phyloP scores from a whole-genome alignment of 2,888 invertebrate species.

The Napeogenes inachia region DNA sequence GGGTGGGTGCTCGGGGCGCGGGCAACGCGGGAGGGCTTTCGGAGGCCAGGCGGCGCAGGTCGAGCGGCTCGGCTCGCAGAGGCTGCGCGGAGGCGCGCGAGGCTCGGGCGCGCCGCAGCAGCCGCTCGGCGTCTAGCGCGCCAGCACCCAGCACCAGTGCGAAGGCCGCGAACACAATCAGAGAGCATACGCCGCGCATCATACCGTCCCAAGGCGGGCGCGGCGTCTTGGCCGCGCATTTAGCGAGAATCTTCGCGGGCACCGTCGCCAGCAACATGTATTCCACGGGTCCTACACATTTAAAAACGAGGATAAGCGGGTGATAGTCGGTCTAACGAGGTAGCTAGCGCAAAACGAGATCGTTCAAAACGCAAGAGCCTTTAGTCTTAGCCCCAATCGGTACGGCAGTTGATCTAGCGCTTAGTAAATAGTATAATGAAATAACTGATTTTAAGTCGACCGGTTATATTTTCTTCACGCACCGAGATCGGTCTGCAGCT shows the following conservation, averaged over 20 bases:
- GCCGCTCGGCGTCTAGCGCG: constrained; percentile 42
- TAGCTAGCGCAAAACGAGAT: neutral
- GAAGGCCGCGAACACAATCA: constrained; percentile 46
- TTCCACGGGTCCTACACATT: constrained; percentile 35
- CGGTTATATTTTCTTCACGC: neutral
- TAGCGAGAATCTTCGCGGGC: constrained; percentile 45
- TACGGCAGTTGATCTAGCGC: too few relatives aligned
- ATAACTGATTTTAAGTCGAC: too few relatives aligned
- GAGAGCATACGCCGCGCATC: constrained; percentile 69
- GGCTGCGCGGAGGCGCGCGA: constrained; percentile 30
- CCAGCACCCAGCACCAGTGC: constrained; percentile 50
- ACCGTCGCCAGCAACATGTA: constrained; percentile 43
- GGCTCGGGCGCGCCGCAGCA: constrained; percentile 38
- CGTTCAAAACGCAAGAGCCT: neutral
- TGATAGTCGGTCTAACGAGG: neutral
- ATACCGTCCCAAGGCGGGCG: constrained; percentile 76
- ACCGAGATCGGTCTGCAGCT: constrained; percentile 40
- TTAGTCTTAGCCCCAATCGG: too few relatives aligned
- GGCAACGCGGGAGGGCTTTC: constrained; percentile 28
- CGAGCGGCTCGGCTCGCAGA: constrained; percentile 35
- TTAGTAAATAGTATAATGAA: too few relatives aligned
- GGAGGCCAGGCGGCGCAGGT: constrained; percentile 35
- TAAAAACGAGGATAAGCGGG: neutral
- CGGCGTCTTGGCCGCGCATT: constrained; percentile 48
- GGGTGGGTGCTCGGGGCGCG: constrained; percentile 27